Conservation (phyloP, 2,113 vertebrate species). For the Cynopterus brachyotis region DNA sequence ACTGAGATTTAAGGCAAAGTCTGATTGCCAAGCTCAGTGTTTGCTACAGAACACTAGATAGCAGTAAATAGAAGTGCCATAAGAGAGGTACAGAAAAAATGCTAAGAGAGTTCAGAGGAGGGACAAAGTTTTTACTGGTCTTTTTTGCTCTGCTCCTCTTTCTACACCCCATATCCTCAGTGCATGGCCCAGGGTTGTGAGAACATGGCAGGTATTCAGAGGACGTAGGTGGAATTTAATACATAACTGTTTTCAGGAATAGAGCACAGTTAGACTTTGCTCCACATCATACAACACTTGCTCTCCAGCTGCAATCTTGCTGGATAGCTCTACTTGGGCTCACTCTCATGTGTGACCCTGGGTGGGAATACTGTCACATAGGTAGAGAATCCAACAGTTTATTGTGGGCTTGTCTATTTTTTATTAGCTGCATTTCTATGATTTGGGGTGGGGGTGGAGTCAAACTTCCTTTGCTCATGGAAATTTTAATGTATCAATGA, state of each 20-base stretch:
- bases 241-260: background rate
- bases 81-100: background rate
- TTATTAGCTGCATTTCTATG: background rate
- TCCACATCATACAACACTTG: background rate
- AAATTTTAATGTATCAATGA: slow-evolving; percentile 12
- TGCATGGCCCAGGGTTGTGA: background rate
- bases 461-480: background rate
- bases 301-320: background rate
- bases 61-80: background rate
- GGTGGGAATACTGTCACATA: background rate
- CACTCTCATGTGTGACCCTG: background rate
- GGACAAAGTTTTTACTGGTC: background rate
- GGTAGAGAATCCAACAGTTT: background rate
- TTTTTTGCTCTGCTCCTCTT: background rate
- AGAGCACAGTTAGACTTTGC: background rate
- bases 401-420: background rate
- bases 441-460: background rate
- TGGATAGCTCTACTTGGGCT: background rate
- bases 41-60: background rate
- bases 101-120: background rate
- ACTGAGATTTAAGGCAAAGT: background rate
- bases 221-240: background rate
- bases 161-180: background rate
- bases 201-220: background rate
- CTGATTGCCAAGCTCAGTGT: background rate